Base-by-base conservation (phyloP, 2,797 vertebrate species). In the Alca torda region DNA sequence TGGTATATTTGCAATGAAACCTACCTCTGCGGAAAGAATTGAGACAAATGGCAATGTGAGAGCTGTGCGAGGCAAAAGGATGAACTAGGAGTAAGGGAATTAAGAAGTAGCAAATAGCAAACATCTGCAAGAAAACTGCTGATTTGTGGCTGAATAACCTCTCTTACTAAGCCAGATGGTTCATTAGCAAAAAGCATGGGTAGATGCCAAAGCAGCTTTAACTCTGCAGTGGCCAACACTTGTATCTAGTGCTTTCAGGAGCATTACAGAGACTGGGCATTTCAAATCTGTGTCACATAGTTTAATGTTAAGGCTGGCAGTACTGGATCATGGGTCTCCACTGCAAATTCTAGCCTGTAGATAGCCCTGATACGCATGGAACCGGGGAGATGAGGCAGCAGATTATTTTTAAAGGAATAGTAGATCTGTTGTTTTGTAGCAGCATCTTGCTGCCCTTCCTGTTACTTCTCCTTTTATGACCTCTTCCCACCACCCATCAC, bases 111-210 rank as follows among this genome's bases (percentile, higher is more conserved):
- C 59, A 93, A 96, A 91, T 18, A 87, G 92, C 69, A 88, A 92
- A 90, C 95, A 96, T 88, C 89, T 96, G 84, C 90, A 96, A 93
- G 89, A 91, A 94, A 97, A 93, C 28, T 84, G 92, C 84, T 94
- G 89, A 96, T 92, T 73, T 87, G 82, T 65, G 67, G 43, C 39
- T 91, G 54, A 95, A 61, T 46, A 85, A 69, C 57, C 54, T 73
- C 53, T 93, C 24, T 51, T 69, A 72, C 31, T 73, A 90, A 92
- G n/a, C 59, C 91, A 94, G 89, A 78, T 79, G 82, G 82, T 41
- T 96, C 20, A 19, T 91, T 89, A 87, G 56, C 65, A 90, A 92
- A 91, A 85, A 56, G 6, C 39, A 70, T 6, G 78, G 13, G 88
- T 59, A 72, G 31, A 53, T 94, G 70, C 65, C 65, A 94, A 94